Evolutionary conservation across 2,888 invertebrate genomes (phyloP), one percentile per base, ranked within the genome.

Genomic region (Caenorhabditis angaria): DNA sequence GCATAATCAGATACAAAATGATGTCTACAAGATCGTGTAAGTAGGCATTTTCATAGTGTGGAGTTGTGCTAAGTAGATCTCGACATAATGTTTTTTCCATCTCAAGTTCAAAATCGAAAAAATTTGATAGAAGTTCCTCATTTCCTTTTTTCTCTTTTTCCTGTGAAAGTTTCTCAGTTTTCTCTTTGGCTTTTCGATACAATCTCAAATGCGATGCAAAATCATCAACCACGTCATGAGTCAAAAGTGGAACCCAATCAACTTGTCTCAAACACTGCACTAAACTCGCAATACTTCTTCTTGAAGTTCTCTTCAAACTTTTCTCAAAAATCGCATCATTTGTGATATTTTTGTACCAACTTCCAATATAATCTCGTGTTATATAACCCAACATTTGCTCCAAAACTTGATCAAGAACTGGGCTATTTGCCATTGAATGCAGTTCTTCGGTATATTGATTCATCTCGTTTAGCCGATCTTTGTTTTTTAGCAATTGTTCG

Each of bases 231-330:
- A 95, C 90, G 75, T 92, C 91, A 35, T 93, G 93, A 24, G 95
- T 94, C 70, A 95, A 90, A 83, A 93, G 93, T 47, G 93, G 92
- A 82, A 94, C 92, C 94, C 95, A 94, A 88, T 95, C 94, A 18
- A 94, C 92, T 87, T 93, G 77, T 25, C 78, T 76, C 58, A 87
- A 65, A 57, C 83, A 79, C 12, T 80, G 76, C 1, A 81, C 74
- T 6, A 88, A 64, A 0, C 82, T 81, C 1, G 82, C 70, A 6
- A 87, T 70, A 0, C 85, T 78, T 61, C 85, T 35, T 18, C 83
- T 61, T 1, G 84, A 72, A 0, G 82, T 83, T 48, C 84, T 50
- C 56, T 82, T 80, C 20, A 87, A 58, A 56, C 76, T 79, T 51
- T 84, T 80, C 27, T 77, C 76, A 53, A 87, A 83, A 24, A 74